These are phyloP conservation scores for Aplidium turbinatum DNA, from an alignment of 23 tunicate species.

Conservation along the genomic window DNA sequence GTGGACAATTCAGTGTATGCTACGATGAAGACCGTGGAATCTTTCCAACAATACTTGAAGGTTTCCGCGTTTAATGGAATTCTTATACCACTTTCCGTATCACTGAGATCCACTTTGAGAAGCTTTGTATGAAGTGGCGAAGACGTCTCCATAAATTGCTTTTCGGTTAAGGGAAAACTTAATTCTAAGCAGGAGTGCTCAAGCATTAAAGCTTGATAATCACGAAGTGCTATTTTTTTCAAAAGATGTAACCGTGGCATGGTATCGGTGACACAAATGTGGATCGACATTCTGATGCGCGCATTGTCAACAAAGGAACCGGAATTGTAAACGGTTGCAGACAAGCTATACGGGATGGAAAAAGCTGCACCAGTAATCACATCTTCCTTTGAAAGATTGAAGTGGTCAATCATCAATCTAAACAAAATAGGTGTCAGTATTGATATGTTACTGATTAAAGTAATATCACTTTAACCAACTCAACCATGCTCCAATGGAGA, in stretches of 20 bases:
- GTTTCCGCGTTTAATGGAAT: slow-evolving; percentile 24
- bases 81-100: slow-evolving; percentile 17
- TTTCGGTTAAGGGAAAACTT: background rate
- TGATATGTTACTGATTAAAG: too few relatives aligned
- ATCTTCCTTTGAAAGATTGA: too few relatives aligned
- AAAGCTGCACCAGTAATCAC: too few relatives aligned
- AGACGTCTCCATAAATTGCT: background rate
- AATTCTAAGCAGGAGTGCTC: background rate
- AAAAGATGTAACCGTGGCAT: background rate
- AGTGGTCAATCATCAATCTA: too few relatives aligned
- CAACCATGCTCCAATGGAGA: too few relatives aligned
- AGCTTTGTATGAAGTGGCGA: background rate
- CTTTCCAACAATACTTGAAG: slow-evolving; percentile 63
- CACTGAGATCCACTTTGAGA: slow-evolving; percentile 2
- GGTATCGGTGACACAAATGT: too few relatives aligned
- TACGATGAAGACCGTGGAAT: slow-evolving; percentile 17
- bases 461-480: too few relatives aligned
- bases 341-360: background rate
- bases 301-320: background rate
- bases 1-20: slow-evolving; percentile 16
- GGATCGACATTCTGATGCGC: background rate
- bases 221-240: background rate
- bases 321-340: slow-evolving; percentile 1
- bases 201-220: background rate
- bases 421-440: too few relatives aligned